Base-by-base conservation (phyloP, 2,113 vertebrate species). In the Microtus richardsoni region DNA sequence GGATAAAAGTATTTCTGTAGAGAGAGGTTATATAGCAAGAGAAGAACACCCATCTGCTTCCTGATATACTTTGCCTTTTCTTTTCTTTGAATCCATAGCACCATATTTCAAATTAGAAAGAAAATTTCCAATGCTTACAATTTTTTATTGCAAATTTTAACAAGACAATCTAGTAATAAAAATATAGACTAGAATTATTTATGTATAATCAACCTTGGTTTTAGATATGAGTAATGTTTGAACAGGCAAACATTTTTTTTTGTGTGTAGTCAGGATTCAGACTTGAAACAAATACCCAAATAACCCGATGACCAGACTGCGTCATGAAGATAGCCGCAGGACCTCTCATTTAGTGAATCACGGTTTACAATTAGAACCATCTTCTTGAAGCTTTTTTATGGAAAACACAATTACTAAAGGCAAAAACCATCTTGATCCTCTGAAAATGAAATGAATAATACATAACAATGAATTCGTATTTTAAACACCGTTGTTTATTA, bases 391-490 rank as follows among this genome's bases (percentile, higher is more conserved):
- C 66, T 91, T n/a, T 2, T 86, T 5, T 62, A 70, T 83, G 26
- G 41, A 78, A 88, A 95, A 73, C 62, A n/a, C 33, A 91, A 83
- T 70, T 70, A 49, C 7, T 2, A 89, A 70, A 82, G 24, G 62
- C 64, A 39, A 74, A 52, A 47, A 2, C 16, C 22, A 10, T 93
- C 14, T 84, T 54, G 0, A 83, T 17, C 68, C 21, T 79, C 10
- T 93, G 39, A 87, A 93, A 86, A 47, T 75, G 36, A 83, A 89
- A 64, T 84, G 28, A 91, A 52, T 83, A 66, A 68, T 86, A 83
- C 78, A 68, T 91, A 47, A 30, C 0, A 66, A 52, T 5, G 4
- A 91, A 96, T 89, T 92, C 1, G 1, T 33, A 36, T 77, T 92
- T 90, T 26, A 95, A 30, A 49, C 68, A 52, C 74, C 24, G 11